Evolutionary conservation across 2,888 invertebrate species (phyloP).

Genomic region (Lymantria monacha): DNA sequence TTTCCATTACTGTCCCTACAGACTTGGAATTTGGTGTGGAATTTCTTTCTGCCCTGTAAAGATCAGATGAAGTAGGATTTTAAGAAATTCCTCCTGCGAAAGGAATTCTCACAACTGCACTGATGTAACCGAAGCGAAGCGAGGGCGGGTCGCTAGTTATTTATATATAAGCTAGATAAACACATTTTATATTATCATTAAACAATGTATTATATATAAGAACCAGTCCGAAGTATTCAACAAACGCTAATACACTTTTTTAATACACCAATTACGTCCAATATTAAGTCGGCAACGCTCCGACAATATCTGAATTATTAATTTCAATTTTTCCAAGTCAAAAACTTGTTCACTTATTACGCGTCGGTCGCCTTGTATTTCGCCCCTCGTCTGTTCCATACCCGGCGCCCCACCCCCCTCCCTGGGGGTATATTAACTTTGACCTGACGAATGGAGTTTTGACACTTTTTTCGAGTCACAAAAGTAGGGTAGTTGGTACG

Average conservation of each 20-base stretch:
- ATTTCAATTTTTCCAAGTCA: conserved; percentile 52
- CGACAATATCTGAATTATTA: conserved; percentile 49
- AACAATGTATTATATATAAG: too few relatives aligned
- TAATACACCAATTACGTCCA: conserved; percentile 32
- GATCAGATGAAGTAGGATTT: too few relatives aligned
- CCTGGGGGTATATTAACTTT: conserved; percentile 34
- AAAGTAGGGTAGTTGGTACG: conserved; percentile 31
- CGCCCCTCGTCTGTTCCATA: conserved; percentile 2
- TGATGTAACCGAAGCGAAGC: too few relatives aligned
- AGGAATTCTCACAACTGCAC: too few relatives aligned
- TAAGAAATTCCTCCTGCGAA: too few relatives aligned
- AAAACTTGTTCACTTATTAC: conserved; percentile 42
- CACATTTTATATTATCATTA: too few relatives aligned
- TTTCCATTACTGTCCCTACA: too few relatives aligned
- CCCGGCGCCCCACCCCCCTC: conserved; percentile 8
- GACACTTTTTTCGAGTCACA: conserved; percentile 32
- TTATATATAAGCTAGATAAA: too few relatives aligned
- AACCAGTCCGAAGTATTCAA: too few relatives aligned
- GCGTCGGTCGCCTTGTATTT: conserved; percentile 27
- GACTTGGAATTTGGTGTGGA: too few relatives aligned
- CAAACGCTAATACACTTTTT: conserved; percentile 24
- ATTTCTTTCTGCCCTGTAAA: too few relatives aligned
- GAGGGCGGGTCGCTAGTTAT: too few relatives aligned
- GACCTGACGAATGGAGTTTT: conserved; percentile 40
- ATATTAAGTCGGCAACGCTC: conserved; percentile 26